A percentile compares a stretch with the other conserved stretches of the same genome.
phyloP scores from a whole-genome alignment of 92 coral and sea anemone species.

The Actinernus sp. region DNA sequence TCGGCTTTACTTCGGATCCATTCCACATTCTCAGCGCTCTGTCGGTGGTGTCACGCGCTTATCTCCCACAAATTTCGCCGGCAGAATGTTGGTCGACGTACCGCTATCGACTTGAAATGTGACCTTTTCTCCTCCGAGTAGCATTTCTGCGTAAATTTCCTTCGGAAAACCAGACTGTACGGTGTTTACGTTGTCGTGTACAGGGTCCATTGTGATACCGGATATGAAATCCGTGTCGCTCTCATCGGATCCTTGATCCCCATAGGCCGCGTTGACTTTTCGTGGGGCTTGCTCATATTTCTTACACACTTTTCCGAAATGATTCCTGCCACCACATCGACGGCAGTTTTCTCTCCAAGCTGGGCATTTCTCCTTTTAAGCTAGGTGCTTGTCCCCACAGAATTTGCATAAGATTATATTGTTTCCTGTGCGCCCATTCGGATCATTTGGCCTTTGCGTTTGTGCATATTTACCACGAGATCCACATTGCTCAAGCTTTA shows the following conservation, averaged over 20 bases:
- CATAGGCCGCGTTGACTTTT: too few species aligned
- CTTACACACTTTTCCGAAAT: conserved; percentile 27
- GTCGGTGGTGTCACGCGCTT: conserved; percentile 3
- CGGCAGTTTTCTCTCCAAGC: conserved; percentile 41
- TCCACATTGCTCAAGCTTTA: conserved; percentile 27
- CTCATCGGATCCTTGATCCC: conserved; percentile 16
- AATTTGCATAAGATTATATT: too few species aligned
- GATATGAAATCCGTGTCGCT: conserved; percentile 13
- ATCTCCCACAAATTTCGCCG: conserved; percentile 2
- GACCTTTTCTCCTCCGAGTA: conserved; percentile 7
- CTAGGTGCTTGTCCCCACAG: conserved; percentile 19
- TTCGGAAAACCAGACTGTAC: not conserved
- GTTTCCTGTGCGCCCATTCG: conserved; percentile 39
- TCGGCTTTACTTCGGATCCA: conserved; percentile 43
- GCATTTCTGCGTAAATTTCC: conserved; percentile 51
- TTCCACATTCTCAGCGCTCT: conserved; percentile 63
- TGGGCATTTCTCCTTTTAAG: conserved; percentile 33
- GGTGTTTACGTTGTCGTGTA: conserved; percentile 12
- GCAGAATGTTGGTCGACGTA: conserved; percentile 49
- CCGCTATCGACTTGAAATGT: conserved; percentile 68
- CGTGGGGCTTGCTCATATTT: too few species aligned
- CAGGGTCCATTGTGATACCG: conserved; percentile 16
- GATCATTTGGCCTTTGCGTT: conserved; percentile 43
- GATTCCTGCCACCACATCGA: conserved; percentile 37
- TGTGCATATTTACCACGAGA: conserved; percentile 29